Conservation (phyloP, 2,888 invertebrate species). For the Fragum sueziense region DNA sequence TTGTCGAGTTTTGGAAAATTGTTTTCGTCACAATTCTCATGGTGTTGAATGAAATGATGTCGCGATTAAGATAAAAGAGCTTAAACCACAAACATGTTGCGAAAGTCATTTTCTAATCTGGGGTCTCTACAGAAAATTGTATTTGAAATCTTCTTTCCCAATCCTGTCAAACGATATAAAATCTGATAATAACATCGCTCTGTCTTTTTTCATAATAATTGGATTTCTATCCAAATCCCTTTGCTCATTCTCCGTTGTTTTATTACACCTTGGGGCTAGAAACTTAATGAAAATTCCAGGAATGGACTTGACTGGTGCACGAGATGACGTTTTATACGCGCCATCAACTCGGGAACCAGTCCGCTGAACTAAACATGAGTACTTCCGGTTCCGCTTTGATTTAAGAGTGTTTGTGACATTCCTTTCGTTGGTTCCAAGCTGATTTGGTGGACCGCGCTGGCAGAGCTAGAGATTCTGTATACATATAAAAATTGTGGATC, state of each 20-base stretch:
- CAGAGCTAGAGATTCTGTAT: too few species aligned
- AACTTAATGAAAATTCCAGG: conserved; percentile 53
- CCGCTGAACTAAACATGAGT: neutral
- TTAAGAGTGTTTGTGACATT: too few species aligned
- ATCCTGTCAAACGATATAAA: conserved; percentile 41
- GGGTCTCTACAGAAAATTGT: conserved; percentile 2
- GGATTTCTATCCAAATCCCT: conserved; percentile 55
- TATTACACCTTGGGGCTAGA: conserved; percentile 43
- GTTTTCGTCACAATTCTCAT: neutral
- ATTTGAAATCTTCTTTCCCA: conserved; percentile 25
- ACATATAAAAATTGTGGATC: too few species aligned
- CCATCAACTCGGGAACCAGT: neutral
- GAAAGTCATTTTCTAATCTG: conserved; percentile 5
- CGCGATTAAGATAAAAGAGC: too few species aligned
- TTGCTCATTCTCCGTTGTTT: conserved; percentile 52
- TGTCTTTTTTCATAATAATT: conserved; percentile 57
- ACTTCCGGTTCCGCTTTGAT: too few species aligned
- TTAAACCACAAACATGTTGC: too few species aligned
- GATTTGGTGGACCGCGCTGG: too few species aligned
- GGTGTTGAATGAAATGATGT: neutral
- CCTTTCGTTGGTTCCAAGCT: too few species aligned
- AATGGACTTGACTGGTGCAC: conserved; percentile 14
- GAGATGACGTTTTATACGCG: conserved; percentile 2
- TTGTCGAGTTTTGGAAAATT: neutral
- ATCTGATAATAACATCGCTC: conserved; percentile 49